Percentiles rank a stretch among this genome's conserved stretches.
phyloP scores from a whole-genome alignment of 1,140 invertebrate genomes.

The Diorhabda elongata region DNA sequence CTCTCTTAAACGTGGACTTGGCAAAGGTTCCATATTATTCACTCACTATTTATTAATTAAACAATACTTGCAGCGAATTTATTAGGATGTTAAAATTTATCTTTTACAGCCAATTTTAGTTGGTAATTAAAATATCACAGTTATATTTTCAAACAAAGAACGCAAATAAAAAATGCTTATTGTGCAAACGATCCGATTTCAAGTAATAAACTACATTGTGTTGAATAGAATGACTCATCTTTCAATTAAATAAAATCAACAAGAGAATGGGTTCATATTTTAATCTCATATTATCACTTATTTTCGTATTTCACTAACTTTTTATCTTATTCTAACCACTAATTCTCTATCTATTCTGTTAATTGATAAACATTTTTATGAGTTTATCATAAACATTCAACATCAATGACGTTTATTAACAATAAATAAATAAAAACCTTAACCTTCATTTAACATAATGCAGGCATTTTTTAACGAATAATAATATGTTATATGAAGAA shows the following conservation, averaged over 20 bases:
- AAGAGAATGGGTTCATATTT: neutral
- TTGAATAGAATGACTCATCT: neutral
- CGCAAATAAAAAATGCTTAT: neutral
- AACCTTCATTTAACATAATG: too few species aligned
- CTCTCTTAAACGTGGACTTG: slow-evolving; percentile 21
- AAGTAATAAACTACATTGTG: neutral
- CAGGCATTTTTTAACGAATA: too few species aligned
- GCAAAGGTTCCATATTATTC: slow-evolving; percentile 33
- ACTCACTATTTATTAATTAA: neutral
- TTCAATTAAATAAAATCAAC: neutral
- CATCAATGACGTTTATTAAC: too few species aligned
- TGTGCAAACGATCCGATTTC: neutral
- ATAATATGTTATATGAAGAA: too few species aligned
- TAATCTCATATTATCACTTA: neutral
- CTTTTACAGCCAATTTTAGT: neutral
- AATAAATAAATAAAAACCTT: too few species aligned
- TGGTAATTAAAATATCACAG: neutral
- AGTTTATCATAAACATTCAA: too few species aligned
- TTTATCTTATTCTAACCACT: neutral
- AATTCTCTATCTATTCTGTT: neutral
- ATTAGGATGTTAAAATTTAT: neutral
- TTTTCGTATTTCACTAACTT: neutral
- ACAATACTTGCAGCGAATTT: neutral
- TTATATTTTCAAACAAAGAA: neutral
- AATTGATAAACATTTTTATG: neutral